A percentile compares a stretch with the other conserved stretches of the same genome.
These are phyloP conservation scores for Smutsia temminckii DNA, from an alignment of 2,797 vertebrate genomes.

Conservation along the genomic window DNA sequence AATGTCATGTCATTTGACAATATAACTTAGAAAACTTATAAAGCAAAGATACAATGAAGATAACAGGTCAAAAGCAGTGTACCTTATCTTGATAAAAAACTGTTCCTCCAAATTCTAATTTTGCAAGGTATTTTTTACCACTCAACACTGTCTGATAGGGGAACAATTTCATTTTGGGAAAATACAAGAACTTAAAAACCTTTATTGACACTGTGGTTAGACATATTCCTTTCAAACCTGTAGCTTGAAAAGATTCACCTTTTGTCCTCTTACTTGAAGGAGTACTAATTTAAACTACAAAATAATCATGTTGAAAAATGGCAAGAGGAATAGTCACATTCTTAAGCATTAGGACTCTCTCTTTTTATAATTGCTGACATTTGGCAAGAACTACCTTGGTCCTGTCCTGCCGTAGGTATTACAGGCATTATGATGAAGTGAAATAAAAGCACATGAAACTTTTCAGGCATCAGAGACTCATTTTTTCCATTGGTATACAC, in stretches of 20 bases:
- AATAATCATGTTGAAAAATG: slow-evolving; percentile 31
- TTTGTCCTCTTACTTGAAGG: slow-evolving; percentile 25
- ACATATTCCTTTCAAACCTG: slow-evolving; percentile 20
- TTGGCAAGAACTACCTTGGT: slow-evolving; percentile 44
- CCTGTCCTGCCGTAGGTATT: not conserved
- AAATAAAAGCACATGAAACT: slow-evolving; percentile 38
- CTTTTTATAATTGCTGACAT: not conserved
- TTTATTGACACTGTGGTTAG: slow-evolving; percentile 42
- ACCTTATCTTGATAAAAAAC: not conserved
- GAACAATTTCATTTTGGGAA: slow-evolving; percentile 34
- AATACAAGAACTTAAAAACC: slow-evolving; percentile 40
- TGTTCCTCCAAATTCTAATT: not conserved
- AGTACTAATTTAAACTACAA: slow-evolving; percentile 35
- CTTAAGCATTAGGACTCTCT: not conserved
- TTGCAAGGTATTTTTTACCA: slow-evolving; percentile 23
- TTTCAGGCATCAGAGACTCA: slow-evolving; percentile 30
- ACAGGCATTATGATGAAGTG: slow-evolving; percentile 55
- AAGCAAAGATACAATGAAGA: not conserved
- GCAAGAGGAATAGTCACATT: not conserved
- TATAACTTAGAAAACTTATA: not conserved
- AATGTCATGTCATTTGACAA: not conserved
- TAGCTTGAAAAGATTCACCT: slow-evolving; percentile 14
- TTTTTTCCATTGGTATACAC: slow-evolving; percentile 62
- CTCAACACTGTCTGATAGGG: not conserved
- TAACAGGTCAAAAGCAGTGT: not conserved